Percentiles rank a stretch among this genome's conserved stretches.
Conservation (phyloP, 2,888 invertebrate genomes). For the Gastracanthus pulcherrimus region DNA sequence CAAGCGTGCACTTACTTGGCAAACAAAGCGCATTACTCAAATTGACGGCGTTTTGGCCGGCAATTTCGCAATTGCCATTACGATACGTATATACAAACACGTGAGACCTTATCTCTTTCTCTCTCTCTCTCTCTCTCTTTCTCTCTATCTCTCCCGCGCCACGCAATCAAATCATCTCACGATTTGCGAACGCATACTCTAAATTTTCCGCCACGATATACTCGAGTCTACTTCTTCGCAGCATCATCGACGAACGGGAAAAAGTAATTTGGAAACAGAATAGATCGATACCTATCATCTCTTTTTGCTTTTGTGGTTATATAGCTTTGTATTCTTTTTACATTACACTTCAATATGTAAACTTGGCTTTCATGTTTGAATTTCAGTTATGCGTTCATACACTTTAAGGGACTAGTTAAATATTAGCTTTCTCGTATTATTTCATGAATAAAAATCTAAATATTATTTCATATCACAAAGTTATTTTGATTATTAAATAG, state of each 20-base stretch:
- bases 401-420: too few relatives aligned
- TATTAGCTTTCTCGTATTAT: too few relatives aligned
- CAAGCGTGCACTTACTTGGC: conserved; percentile 22
- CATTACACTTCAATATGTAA: too few relatives aligned
- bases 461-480: too few relatives aligned
- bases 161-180: conserved; percentile 25
- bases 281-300: background rate
- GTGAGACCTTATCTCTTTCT: background rate
- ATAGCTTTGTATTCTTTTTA: too few relatives aligned
- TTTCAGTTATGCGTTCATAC: too few relatives aligned
- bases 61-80: conserved; percentile 38
- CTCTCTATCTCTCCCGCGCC: too few relatives aligned
- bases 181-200: background rate
- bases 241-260: background rate
- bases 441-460: too few relatives aligned
- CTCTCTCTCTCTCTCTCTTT: too few relatives aligned
- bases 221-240: background rate
- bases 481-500: too few relatives aligned
- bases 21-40: conserved; percentile 45
- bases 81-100: background rate
- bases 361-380: too few relatives aligned
- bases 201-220: background rate
- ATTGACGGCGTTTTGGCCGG: conserved; percentile 35
- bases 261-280: background rate
- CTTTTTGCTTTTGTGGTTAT: too few relatives aligned